These are phyloP conservation scores for Plebejus melissa DNA, from an alignment of 2,888 invertebrate species.

Conservation along the genomic window DNA sequence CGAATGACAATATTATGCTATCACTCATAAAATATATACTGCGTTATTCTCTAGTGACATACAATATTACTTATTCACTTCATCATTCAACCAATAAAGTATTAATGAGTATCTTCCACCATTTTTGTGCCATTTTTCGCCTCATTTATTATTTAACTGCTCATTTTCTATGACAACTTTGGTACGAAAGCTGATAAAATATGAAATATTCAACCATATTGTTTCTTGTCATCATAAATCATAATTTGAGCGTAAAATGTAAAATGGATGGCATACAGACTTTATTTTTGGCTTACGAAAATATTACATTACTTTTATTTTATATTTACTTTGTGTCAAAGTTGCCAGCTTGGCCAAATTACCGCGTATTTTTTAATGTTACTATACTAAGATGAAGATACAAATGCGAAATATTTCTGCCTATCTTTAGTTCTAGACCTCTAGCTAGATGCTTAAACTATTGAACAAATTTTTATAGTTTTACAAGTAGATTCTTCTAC, in stretches of 20 bases:
- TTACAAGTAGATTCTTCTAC: too few relatives aligned
- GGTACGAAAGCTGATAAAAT: not conserved
- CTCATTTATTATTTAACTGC: not conserved
- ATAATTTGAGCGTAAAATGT: not conserved
- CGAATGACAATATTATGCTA: not conserved
- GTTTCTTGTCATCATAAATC: not conserved
- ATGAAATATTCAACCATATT: not conserved
- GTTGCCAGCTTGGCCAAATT: not conserved
- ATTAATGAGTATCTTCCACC: not conserved
- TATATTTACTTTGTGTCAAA: not conserved
- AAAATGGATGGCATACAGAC: not conserved
- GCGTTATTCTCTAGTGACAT: too few relatives aligned
- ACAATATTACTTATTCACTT: not conserved
- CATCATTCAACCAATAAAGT: not conserved
- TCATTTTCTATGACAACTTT: not conserved
- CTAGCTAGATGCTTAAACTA: too few relatives aligned
- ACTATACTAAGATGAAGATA: too few relatives aligned
- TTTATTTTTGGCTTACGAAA: not conserved
- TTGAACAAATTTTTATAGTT: too few relatives aligned
- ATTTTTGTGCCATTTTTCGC: not conserved
- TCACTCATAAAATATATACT: not conserved
- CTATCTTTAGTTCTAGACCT: too few relatives aligned
- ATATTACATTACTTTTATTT: not conserved
- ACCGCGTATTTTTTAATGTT: not conserved
- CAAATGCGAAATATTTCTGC: too few relatives aligned